Conservation (phyloP, 2,113 vertebrate species). For the Vicugna pacos region DNA sequence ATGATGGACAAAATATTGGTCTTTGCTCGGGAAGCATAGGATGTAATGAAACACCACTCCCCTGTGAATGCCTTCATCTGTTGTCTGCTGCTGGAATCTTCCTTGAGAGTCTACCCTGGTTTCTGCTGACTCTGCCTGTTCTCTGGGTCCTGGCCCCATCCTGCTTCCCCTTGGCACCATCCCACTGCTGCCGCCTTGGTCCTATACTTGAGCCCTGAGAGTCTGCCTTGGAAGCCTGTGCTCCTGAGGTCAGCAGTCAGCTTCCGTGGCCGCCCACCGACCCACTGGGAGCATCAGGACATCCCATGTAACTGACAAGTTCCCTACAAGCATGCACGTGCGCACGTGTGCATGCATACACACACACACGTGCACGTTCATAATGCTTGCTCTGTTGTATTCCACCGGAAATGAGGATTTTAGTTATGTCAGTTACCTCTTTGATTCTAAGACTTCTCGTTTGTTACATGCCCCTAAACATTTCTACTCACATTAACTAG, state of each 20-base stretch:
- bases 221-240: background rate
- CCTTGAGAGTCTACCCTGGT: background rate
- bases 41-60: background rate
- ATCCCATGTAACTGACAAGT: background rate
- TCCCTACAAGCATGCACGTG: background rate
- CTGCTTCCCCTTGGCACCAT: background rate
- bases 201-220: background rate
- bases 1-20: background rate
- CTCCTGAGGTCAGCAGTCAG: background rate
- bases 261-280: background rate
- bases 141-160: background rate
- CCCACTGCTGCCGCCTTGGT: background rate
- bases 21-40: background rate
- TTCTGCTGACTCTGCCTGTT: background rate
- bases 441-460: background rate
- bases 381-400: background rate
- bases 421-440: background rate
- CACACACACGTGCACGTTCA: background rate
- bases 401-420: background rate
- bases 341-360: background rate
- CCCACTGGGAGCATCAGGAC: background rate
- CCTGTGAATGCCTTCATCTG: background rate
- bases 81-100: background rate
- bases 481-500: background rate
- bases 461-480: background rate